Base-by-base conservation (phyloP, 2,797 vertebrate species). In the Benthosema pterotum region DNA sequence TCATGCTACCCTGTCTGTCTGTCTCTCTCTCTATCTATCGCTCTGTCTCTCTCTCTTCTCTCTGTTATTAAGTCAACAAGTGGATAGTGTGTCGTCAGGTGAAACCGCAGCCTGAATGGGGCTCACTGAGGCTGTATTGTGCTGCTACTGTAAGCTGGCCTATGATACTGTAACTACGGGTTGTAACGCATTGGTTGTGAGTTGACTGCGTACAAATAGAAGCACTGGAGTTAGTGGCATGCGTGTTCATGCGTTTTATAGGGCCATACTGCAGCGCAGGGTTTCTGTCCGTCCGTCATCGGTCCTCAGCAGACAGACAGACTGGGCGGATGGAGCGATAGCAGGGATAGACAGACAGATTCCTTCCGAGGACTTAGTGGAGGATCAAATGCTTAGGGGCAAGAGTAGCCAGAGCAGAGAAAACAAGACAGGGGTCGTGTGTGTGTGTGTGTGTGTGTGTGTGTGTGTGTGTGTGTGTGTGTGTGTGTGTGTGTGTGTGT, bases 151-250 rank as follows among this genome's bases (percentile, higher is more conserved):
- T 63, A 60, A 38, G 51, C 64, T 67, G 74, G 62, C 63, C 69
- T 78, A n/a, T n/a, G n/a, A n/a, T n/a, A n/a, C n/a, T n/a, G n/a
- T n/a, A 49, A 82, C 68, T 60, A 19, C 64, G 95, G 92, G 91
- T 92, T 22, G 91, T 94, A 64, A 42, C 68, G 46, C 65, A 25
- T 49, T 3, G 63, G 94, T 93, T 92, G 42, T 93, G 92, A 25
- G 22, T 25, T 3, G 3, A 25, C 22, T 28, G 86, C 22, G 95
- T 94, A 94, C 95, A 17, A 94, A 94, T n/a, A 93, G 94, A 63
- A 95, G 94, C 0, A 93, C 1, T 93, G 48, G 94, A 95, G 59
- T 93, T n/a, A 93, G 94, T 94, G 94, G 69, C 13, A 7, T 3
- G 45, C 5, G 45, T n/a, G 43, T n/a, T 1, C 5, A 25, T 5